Percentiles rank a stretch among this genome's conserved stretches.
Evolutionary conservation across 2,113 vertebrate genomes (phyloP).

Genomic region (Triplophysa tibetana): DNA sequence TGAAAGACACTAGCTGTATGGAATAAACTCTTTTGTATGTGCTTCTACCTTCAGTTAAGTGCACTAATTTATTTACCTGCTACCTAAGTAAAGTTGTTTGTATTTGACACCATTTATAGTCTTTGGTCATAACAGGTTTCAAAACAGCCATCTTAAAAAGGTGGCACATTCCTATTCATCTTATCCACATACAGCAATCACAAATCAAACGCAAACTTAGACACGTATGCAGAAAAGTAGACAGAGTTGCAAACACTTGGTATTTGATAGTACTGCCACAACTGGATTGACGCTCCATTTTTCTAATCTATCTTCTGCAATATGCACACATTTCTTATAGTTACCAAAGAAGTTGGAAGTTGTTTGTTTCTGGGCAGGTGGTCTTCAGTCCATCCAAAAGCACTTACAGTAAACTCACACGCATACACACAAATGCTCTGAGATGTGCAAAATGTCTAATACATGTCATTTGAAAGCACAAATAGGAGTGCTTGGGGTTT

Average conservation of each 20-base stretch:
- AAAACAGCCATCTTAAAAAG: slow-evolving; percentile 13
- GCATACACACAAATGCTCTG: slow-evolving; percentile 33
- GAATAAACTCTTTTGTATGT: slow-evolving; percentile 19
- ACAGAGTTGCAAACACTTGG: slow-evolving; percentile 33
- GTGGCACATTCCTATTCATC: neutral
- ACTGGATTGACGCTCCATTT: neutral
- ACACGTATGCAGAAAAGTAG: slow-evolving; percentile 28
- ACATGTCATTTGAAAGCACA: slow-evolving; percentile 52
- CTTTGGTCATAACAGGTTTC: slow-evolving; percentile 17
- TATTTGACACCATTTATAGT: slow-evolving; percentile 8
- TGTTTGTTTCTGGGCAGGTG: neutral
- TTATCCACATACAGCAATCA: neutral
- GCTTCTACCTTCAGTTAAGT: slow-evolving; percentile 55
- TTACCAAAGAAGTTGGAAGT: slow-evolving; percentile 25
- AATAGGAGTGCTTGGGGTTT: slow-evolving; percentile 46
- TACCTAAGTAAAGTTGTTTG: slow-evolving; percentile 12
- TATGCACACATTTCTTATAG: slow-evolving; percentile 25
- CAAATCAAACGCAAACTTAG: neutral
- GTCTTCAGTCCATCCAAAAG: slow-evolving; percentile 32
- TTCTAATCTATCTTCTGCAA: slow-evolving; percentile 5
- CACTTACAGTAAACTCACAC: slow-evolving; percentile 29
- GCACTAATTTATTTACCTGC: slow-evolving; percentile 38
- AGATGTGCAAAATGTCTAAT: slow-evolving; percentile 54
- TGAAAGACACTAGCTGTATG: slow-evolving; percentile 30
- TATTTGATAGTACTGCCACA: slow-evolving; percentile 21